phyloP scores from a whole-genome alignment of 2,113 vertebrate genomes.

The Paradisaea rubra region DNA sequence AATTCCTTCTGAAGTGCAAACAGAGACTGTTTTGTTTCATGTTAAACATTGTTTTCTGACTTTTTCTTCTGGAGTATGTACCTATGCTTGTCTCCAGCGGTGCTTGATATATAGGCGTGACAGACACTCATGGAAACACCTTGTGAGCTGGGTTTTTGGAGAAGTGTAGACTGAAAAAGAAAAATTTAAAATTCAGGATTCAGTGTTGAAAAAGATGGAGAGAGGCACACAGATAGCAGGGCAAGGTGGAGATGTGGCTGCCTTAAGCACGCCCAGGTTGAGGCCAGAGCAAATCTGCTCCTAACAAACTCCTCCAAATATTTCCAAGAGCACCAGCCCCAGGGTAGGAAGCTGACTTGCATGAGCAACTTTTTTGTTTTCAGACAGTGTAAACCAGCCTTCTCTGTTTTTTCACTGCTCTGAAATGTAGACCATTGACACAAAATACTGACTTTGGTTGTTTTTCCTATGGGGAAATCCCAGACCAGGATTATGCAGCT shows the following conservation, averaged over 20 bases:
- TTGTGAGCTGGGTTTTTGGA: background rate
- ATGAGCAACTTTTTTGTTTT: background rate
- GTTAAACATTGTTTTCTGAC: background rate
- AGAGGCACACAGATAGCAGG: accelerated
- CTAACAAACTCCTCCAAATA: background rate
- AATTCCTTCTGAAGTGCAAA: background rate
- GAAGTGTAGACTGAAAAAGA: accelerated
- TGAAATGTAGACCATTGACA: background rate
- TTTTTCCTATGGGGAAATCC: conserved; percentile 20
- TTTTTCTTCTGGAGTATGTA: background rate
- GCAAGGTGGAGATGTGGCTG: accelerated
- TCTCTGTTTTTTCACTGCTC: background rate
- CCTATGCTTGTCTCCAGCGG: accelerated
- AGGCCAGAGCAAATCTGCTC: background rate
- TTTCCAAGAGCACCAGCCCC: background rate
- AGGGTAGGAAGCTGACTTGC: background rate
- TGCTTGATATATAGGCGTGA: accelerated
- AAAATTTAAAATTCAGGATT: background rate
- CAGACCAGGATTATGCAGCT: conserved; percentile 19
- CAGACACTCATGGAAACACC: background rate
- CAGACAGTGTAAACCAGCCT: background rate
- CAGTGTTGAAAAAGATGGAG: background rate
- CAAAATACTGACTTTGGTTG: background rate
- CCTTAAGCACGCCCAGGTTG: no score
- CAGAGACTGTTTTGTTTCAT: background rate